Percentiles rank a stretch among this genome's conserved stretches.
Evolutionary conservation across 53 echinoderm and acorn worm genomes (phyloP).

Genomic region (Hippasteria phrygiana): DNA sequence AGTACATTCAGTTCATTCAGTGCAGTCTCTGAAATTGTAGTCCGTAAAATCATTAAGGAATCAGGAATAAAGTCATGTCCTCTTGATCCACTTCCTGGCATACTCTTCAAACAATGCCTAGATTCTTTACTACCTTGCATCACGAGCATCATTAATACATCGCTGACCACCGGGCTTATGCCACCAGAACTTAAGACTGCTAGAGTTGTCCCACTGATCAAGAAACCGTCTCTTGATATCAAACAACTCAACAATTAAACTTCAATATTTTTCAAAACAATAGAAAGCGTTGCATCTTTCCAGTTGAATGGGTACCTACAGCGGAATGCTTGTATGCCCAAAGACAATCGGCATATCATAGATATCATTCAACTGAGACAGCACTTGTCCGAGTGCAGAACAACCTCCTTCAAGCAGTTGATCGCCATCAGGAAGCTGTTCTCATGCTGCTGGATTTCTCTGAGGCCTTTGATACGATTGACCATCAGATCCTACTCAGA

Average conservation of each 20-base stretch:
- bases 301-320: conserved; percentile 16
- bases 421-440: conserved; percentile 7
- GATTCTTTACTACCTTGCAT: too few species aligned
- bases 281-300: conserved; percentile 29
- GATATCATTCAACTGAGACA: conserved; percentile 33
- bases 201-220: conserved; percentile 52
- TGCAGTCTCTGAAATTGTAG: neutral
- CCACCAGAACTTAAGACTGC: conserved; percentile 41
- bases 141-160: conserved; percentile 59
- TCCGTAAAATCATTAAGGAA: conserved; percentile 2
- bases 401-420: neutral
- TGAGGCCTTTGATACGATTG: neutral
- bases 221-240: conserved; percentile 45
- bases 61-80: conserved; percentile 1
- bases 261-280: conserved; percentile 41
- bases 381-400: neutral
- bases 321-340: conserved; percentile 5
- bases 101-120: conserved; percentile 18
- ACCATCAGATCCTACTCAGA: neutral
- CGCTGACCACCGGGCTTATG: conserved; percentile 11
- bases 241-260: conserved; percentile 57
- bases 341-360: too few species aligned
- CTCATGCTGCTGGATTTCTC: neutral
- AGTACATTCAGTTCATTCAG: conserved; percentile 4
- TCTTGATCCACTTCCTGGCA: conserved; percentile 12